These are phyloP conservation scores for Motacilla alba DNA, from an alignment of 2,113 vertebrate genomes.

Conservation along the genomic window DNA sequence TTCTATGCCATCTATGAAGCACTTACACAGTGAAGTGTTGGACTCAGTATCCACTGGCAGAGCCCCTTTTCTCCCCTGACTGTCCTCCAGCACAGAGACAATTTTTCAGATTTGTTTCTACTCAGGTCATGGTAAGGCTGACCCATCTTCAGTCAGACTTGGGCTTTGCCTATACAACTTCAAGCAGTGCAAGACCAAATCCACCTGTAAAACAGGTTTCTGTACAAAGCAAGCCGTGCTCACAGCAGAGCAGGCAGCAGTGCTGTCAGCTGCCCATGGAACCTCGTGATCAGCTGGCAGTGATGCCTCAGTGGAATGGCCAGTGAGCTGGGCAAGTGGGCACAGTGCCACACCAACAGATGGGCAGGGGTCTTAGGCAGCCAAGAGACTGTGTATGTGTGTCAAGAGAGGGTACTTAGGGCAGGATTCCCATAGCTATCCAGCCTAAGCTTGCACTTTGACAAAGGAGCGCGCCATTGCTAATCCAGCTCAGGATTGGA, in stretches of 20 bases:
- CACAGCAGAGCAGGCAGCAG: background rate
- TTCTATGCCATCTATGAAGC: background rate
- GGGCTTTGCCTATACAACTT: background rate
- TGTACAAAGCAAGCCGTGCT: background rate
- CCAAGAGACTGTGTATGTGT: constrained; percentile 52
- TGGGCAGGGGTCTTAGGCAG: constrained; percentile 58
- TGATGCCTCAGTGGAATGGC: background rate
- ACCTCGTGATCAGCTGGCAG: background rate
- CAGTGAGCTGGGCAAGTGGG: constrained; percentile 30
- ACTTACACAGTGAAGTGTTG: fast-evolving
- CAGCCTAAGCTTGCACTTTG: constrained; percentile 7
- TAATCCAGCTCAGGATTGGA: constrained; percentile 51
- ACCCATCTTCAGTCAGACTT: background rate
- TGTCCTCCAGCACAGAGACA: background rate
- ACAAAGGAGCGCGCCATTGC: constrained; percentile 5
- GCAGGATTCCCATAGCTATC: constrained; percentile 43
- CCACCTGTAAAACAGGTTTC: background rate
- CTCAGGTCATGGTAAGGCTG: background rate
- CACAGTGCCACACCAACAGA: constrained; percentile 58
- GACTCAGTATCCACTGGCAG: background rate
- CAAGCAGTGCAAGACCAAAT: background rate
- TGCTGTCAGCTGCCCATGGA: background rate
- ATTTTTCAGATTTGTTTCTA: background rate
- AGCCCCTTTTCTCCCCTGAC: background rate
- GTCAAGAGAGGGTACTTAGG: constrained; percentile 58